Percentiles rank a stretch among this genome's conserved stretches.
Conservation (phyloP, 2,797 vertebrate genomes). For the Nasua narica region DNA sequence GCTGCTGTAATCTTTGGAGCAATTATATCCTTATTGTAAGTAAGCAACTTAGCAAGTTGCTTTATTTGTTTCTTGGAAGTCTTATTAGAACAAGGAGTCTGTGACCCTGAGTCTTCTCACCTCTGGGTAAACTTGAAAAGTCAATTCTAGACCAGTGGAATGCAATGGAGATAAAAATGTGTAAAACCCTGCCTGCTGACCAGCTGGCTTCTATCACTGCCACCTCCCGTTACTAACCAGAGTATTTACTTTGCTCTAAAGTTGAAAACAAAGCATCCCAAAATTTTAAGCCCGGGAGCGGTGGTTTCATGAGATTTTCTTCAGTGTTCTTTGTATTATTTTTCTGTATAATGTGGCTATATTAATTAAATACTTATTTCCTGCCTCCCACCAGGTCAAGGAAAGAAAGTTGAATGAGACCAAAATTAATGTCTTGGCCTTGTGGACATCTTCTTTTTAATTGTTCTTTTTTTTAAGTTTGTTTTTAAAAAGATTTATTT, state of each 20-base stretch:
- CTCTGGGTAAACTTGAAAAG: not conserved
- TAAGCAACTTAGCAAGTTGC: not conserved
- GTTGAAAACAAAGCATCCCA: not conserved
- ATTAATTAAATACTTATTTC: not conserved
- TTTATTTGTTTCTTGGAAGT: not conserved
- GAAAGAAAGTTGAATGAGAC: not conserved
- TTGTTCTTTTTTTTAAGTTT: not conserved
- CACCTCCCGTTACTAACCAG: not conserved
- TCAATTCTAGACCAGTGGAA: not conserved
- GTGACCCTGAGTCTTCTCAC: not conserved
- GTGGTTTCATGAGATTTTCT: not conserved
- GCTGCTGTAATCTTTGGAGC: not conserved
- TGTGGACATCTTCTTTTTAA: not conserved
- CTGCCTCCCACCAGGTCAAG: not conserved
- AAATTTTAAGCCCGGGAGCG: not conserved
- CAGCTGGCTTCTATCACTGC: not conserved
- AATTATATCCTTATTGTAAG: conserved; percentile 3
- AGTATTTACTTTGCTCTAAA: not conserved
- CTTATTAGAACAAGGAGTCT: not conserved
- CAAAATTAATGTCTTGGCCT: not conserved
- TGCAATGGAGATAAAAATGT: not conserved
- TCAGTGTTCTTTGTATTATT: not conserved
- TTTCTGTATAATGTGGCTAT: not conserved
- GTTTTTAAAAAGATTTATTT: not conserved
- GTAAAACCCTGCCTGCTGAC: not conserved